These are phyloP conservation scores for Trissoscelio sp. DNA, from an alignment of 2,888 invertebrate species.

Conservation along the genomic window DNA sequence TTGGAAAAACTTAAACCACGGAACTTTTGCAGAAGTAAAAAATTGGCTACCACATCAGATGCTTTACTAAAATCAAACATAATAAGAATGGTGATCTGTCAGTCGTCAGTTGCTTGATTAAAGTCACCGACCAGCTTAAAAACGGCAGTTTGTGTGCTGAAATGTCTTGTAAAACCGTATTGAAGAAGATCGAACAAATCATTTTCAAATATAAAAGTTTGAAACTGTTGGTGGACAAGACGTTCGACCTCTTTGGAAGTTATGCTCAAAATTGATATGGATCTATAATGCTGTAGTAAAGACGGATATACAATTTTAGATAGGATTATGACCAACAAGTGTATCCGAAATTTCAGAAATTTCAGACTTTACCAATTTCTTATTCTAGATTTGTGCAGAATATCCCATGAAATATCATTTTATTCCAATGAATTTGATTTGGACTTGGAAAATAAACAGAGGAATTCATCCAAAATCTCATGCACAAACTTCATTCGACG, in stretches of 20 bases:
- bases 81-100: too few species aligned
- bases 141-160: too few species aligned
- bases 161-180: too few species aligned
- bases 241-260: background rate
- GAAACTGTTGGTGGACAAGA: slow-evolving; percentile 1
- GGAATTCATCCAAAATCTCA: background rate
- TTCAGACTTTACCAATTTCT: too few species aligned
- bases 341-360: background rate
- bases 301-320: background rate
- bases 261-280: slow-evolving; percentile 1
- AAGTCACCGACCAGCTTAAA: too few species aligned
- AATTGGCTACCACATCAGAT: too few species aligned
- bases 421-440: background rate
- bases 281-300: background rate
- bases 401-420: background rate
- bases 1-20: background rate
- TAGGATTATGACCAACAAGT: background rate
- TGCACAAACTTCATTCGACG: background rate
- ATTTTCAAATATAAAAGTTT: background rate
- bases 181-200: background rate
- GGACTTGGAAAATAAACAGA: background rate
- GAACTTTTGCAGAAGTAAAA: too few species aligned
- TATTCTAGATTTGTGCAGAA: background rate
- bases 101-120: too few species aligned
- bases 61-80: too few species aligned